Base-by-base conservation (phyloP, 2,888 invertebrate species). In the Chesias legatella region DNA sequence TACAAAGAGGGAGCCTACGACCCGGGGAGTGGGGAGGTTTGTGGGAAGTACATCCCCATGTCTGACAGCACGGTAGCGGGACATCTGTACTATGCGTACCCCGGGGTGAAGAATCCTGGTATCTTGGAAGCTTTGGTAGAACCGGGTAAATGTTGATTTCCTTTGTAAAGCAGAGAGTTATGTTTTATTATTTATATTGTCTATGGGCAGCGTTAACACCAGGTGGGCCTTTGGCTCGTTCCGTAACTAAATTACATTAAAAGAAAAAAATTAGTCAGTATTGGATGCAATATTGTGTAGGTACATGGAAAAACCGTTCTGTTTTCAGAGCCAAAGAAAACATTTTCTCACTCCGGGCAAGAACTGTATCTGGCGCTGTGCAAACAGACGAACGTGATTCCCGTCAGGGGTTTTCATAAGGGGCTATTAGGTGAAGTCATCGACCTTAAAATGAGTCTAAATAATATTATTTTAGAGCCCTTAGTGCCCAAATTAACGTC, bases 1-100 rank as follows among this genome's bases (percentile, higher is more conserved):
- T 63, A 48, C 24, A 56, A 57, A 13, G 10, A 61, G 28, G 71
- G 65, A 0, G 35, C 68, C 0, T 78, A 67, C 22, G 56, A 63
- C 1, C 70, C 74, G 1, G 75, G 73, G 0, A 70, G 66, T 34
- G 72, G 68, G 0, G 73, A 77, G 17, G 53, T 77, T 28, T 79
- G 79, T 28, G 43, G 61, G 0, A 63, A 70, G 26, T 77, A 74
- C 34, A 56, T 75, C 4, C 13, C 63, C 0, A 36, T 68, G 41
- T 79, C 79, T 1, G 60, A 59, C 10, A 78, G 76, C 30, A 60
- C 62, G 1, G 59, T 73, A 1, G 31, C 60, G 1, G 39, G 51
- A 10, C 73, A 73, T 41, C 49, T 57, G 1, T 68, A 69, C 36
- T 73, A 65, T 33, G 51, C 44, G 7, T 74, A 72, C 35, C 75